Evolutionary conservation across 2,888 invertebrate species (phyloP).

Genomic region (Ptilodon capucinus): DNA sequence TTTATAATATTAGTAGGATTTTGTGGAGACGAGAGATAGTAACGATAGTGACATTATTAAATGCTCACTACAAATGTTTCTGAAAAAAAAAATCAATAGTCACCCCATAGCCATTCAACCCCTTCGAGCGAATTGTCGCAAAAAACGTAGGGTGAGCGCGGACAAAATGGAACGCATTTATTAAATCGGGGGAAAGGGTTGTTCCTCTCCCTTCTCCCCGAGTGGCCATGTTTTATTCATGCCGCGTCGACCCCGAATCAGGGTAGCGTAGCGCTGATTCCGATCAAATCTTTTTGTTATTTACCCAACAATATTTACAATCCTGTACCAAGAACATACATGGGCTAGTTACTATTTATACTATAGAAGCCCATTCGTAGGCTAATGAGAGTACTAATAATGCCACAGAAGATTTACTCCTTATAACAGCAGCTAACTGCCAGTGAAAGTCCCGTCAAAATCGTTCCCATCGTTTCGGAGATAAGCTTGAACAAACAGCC

Average conservation of each 20-base stretch:
- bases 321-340: not conserved
- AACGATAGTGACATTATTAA: too few relatives aligned
- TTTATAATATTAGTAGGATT: too few relatives aligned
- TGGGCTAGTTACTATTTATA: too few relatives aligned
- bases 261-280: conserved; percentile 51
- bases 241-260: conserved; percentile 60
- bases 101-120: conserved; percentile 35
- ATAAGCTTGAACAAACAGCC: too few relatives aligned
- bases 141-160: conserved; percentile 54
- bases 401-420: too few relatives aligned
- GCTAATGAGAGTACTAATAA: too few relatives aligned
- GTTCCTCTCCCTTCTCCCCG: conserved; percentile 44
- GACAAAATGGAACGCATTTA: conserved; percentile 53
- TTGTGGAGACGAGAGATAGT: too few relatives aligned
- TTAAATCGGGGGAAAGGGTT: conserved; percentile 73
- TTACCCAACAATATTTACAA: conserved; percentile 36
- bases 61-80: too few relatives aligned
- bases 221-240: conserved; percentile 76
- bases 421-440: too few relatives aligned
- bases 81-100: conserved; percentile 28
- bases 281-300: conserved; percentile 63
- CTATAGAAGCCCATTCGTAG: not conserved
- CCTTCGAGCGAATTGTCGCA: conserved; percentile 58
- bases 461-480: too few relatives aligned
- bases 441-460: too few relatives aligned